Base-by-base conservation (phyloP, 2,888 invertebrate species). In the Amphimallon solstitiale region DNA sequence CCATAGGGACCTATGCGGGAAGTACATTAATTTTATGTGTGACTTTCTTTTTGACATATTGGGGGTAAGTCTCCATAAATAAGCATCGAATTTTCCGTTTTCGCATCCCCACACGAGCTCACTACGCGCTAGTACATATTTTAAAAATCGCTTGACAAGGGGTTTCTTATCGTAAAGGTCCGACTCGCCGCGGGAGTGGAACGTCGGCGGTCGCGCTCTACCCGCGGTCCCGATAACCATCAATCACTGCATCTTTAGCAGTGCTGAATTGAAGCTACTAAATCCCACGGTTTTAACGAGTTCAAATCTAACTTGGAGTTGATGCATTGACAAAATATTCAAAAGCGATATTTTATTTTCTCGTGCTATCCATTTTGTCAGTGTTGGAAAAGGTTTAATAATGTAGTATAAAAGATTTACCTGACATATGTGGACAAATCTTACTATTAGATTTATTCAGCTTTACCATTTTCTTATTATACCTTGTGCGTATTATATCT, bases 101-200 rank as follows among this genome's bases (percentile, higher is more conserved):
- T 23, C 14, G 21, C 40, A 21, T 21, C 40, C 40, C 29, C 12
- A 37, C 17, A n/a, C 52, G 52, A 3, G 35, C 19, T 35, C 43
- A 29, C 40, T 7, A 40, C 37, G 14, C 51, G 51, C 17, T 40
- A 43, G 19, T 40, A 56, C 56, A 40, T 56, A 56, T 43, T 56
- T 56, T 56, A 56, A 56, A 56, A 56, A 40, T 56, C 56, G 56
- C 43, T 56, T 56, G 56, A 56, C 56, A 56, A 54, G 43, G 56
- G 56, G 40, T 56, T 56, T 21, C 43, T 56, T 56, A 56, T 56
- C 56, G 56, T 40, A n/a, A 35, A n/a, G n/a, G 19, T 14, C 56
- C 29, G 40, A 9, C 9, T 14, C 56, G 6, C 17, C 40, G 12
- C 23, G 56, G 14, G 29, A 14, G 23, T 21, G 14, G 23, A 14